These are phyloP conservation scores for Notoglanidium macrostoma DNA, from an alignment of 2,797 vertebrate genomes.

Conservation along the genomic window DNA sequence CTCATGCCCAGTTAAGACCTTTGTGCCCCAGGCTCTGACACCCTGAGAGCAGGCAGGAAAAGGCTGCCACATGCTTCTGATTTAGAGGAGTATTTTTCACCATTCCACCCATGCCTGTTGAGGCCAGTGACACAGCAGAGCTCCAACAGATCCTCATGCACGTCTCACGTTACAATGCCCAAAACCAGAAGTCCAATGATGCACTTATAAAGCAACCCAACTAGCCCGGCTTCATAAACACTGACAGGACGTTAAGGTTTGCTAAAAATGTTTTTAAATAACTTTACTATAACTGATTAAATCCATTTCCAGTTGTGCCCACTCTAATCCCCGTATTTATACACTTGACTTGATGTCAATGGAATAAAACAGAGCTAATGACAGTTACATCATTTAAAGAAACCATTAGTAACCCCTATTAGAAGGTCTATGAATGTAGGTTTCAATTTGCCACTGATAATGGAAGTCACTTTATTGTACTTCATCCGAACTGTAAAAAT, in stretches of 20 bases:
- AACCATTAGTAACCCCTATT: constrained; percentile 15
- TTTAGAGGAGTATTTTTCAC: constrained; percentile 36
- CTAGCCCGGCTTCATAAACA: not conserved
- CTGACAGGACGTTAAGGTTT: not conserved
- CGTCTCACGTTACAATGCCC: constrained; percentile 34
- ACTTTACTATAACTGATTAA: not conserved
- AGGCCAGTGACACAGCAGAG: constrained; percentile 18
- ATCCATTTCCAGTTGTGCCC: not conserved
- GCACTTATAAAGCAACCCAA: not conserved
- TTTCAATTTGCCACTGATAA: constrained; percentile 15
- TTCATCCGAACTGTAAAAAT: constrained; percentile 2
- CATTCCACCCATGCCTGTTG: constrained; percentile 39
- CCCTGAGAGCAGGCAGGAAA: constrained; percentile 29
- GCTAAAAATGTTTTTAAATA: not conserved
- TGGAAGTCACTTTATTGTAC: not conserved
- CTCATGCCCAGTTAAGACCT: constrained; percentile 1
- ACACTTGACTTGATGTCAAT: constrained; percentile 6
- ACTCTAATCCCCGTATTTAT: constrained; percentile 10
- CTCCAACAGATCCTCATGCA: constrained; percentile 4
- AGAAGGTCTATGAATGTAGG: not conserved
- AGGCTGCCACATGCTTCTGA: constrained; percentile 48
- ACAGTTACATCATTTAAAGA: not conserved
- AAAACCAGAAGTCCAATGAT: constrained; percentile 1
- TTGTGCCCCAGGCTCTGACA: constrained; percentile 23
- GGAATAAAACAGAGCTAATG: not conserved